Conservation (phyloP, 35 echinoderm and acorn worm species). For the Heliocidaris erythrogramma region DNA sequence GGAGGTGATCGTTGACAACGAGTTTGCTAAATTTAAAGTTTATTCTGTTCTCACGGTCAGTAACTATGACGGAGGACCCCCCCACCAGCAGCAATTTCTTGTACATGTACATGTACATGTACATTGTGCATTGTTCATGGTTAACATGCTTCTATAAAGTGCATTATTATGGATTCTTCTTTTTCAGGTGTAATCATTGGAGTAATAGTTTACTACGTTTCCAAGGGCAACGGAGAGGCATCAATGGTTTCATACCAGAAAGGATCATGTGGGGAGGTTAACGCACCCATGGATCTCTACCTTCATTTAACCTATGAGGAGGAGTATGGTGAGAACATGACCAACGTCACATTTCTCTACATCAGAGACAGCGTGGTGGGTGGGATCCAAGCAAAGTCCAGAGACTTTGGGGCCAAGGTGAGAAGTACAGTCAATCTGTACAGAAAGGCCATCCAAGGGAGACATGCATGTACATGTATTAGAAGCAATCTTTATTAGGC, state of each 20-base stretch:
- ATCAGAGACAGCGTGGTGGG: constrained; percentile 29
- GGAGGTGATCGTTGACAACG: no score
- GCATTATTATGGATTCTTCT: not conserved
- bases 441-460: no score
- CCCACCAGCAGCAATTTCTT: no score
- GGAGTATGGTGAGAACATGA: not conserved
- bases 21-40: no score
- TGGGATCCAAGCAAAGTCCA: not conserved
- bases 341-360: constrained; percentile 42
- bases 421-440: not conserved
- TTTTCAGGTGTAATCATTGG: not conserved
- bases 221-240: not conserved
- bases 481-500: no score
- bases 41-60: no score
- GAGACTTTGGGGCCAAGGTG: constrained; percentile 5
- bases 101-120: no score
- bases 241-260: not conserved
- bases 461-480: no score
- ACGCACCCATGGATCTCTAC: constrained; percentile 11
- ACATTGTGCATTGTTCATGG: no score
- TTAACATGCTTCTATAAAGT: not conserved
- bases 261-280: not conserved
- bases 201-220: constrained; percentile 6
- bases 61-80: no score
- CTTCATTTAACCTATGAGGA: not conserved